These are phyloP conservation scores for Drosophila buzzatii DNA, from an alignment of 2,888 invertebrate species.

Conservation along the genomic window DNA sequence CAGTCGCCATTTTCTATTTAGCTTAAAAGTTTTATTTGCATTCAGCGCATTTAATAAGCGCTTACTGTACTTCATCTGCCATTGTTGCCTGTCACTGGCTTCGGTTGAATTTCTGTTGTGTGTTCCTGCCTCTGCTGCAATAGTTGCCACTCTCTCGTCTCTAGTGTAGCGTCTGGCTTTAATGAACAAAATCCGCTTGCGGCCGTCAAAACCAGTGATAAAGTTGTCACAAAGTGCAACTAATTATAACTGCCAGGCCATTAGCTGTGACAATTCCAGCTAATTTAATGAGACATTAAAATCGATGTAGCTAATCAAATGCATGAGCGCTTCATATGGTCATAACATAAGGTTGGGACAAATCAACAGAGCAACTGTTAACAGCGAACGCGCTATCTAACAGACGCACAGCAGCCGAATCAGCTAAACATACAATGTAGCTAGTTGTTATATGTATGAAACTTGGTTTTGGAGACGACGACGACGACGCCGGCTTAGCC, in stretches of 20 bases:
- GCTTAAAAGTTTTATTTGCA: slow-evolving; percentile 77
- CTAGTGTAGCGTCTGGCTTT: slow-evolving; percentile 20
- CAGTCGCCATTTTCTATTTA: slow-evolving; percentile 71
- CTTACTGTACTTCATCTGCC: slow-evolving; percentile 74
- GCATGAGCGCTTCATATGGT: slow-evolving; percentile 35
- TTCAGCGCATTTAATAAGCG: slow-evolving; percentile 78
- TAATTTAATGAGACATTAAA: slow-evolving; percentile 53
- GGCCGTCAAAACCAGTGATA: slow-evolving; percentile 27
- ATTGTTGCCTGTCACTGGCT: slow-evolving; percentile 62
- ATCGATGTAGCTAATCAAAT: slow-evolving; percentile 31
- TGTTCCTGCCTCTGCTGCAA: slow-evolving; percentile 21
- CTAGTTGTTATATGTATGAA: slow-evolving; percentile 22
- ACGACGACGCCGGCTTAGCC: slow-evolving; percentile 18
- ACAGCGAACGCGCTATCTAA: slow-evolving; percentile 35
- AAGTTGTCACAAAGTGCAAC: slow-evolving; percentile 29
- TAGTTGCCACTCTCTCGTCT: slow-evolving; percentile 2
- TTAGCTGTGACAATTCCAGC: slow-evolving; percentile 33
- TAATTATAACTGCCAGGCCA: slow-evolving; percentile 34
- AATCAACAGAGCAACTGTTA: slow-evolving; percentile 41
- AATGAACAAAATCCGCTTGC: slow-evolving; percentile 49
- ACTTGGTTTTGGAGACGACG: slow-evolving; percentile 13
- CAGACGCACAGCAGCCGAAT: slow-evolving; percentile 30
- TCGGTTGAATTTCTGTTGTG: slow-evolving; percentile 31
- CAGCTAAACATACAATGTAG: slow-evolving; percentile 13
- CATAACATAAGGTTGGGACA: slow-evolving; percentile 23